These are phyloP conservation scores for Athetis lepigone DNA, from an alignment of 2,888 invertebrate genomes.

Conservation along the genomic window DNA sequence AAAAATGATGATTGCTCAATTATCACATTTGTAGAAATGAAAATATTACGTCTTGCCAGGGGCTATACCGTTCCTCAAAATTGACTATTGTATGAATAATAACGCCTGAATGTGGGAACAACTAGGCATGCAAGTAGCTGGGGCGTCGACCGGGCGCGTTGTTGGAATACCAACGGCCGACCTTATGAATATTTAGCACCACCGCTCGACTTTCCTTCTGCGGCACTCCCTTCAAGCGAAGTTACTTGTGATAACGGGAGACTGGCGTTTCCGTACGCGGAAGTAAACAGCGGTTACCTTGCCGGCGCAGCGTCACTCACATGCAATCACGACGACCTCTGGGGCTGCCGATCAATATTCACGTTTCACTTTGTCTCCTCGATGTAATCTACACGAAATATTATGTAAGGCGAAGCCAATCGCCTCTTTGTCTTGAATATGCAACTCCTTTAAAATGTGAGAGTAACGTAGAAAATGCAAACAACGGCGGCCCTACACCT, in stretches of 20 bases:
- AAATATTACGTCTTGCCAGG: slow-evolving; percentile 10
- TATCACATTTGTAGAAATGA: neutral
- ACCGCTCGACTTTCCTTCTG: slow-evolving; percentile 83
- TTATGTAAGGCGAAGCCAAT: slow-evolving; percentile 46
- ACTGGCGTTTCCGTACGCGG: slow-evolving; percentile 70
- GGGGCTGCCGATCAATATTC: slow-evolving; percentile 47
- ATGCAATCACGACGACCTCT: slow-evolving; percentile 52
- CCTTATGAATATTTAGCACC: slow-evolving; percentile 85
- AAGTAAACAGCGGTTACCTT: slow-evolving; percentile 70
- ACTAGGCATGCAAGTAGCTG: slow-evolving; percentile 73
- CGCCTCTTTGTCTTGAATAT: slow-evolving; percentile 27
- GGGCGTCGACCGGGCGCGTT: slow-evolving; percentile 82
- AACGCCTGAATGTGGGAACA: slow-evolving; percentile 68
- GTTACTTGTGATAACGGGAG: slow-evolving; percentile 76
- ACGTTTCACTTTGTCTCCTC: slow-evolving; percentile 59
- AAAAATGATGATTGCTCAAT: neutral
- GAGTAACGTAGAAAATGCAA: slow-evolving; percentile 2
- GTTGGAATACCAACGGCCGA: slow-evolving; percentile 78
- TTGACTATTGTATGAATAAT: slow-evolving; percentile 59
- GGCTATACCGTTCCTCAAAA: slow-evolving; percentile 27
- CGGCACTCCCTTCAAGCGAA: slow-evolving; percentile 72
- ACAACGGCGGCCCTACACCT: slow-evolving; percentile 4
- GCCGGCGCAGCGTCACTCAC: slow-evolving; percentile 55
- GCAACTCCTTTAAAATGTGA: slow-evolving; percentile 15
- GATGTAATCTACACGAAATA: slow-evolving; percentile 35